Evolutionary conservation across 2,797 vertebrate species (phyloP).

Genomic region (Octomys mimax): DNA sequence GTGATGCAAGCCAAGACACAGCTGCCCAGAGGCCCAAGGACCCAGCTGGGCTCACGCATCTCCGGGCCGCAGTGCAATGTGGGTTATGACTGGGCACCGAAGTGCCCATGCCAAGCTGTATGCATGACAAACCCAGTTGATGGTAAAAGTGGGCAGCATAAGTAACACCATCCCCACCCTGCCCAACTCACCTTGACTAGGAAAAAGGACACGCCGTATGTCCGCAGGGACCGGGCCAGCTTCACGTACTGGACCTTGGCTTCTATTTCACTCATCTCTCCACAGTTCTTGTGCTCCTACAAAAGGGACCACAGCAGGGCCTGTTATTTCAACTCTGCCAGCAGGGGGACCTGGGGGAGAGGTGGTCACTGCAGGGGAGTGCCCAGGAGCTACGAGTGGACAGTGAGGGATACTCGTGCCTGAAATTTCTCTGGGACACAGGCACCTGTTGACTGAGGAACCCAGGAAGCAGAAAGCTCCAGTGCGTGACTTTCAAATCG

Average conservation of each 20-base stretch:
- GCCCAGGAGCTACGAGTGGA: too few species aligned
- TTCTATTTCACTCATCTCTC: slow-evolving; percentile 98
- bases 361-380: background rate
- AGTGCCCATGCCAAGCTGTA: background rate
- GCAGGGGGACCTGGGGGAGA: background rate
- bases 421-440: background rate
- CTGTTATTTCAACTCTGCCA: slow-evolving; percentile 52
- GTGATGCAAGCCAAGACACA: background rate
- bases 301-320: slow-evolving; percentile 56
- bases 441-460: background rate
- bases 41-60: background rate
- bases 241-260: slow-evolving; percentile 99
- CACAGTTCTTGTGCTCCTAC: slow-evolving; percentile 98
- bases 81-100: background rate
- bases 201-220: slow-evolving; percentile 98
- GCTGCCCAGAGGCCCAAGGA: fast-evolving
- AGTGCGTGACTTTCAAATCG: background rate
- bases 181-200: slow-evolving; percentile 94
- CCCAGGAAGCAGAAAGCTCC: background rate
- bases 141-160: background rate
- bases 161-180: fast-evolving
- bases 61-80: background rate
- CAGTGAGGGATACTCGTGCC: background rate
- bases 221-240: slow-evolving; percentile 95
- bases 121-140: background rate